Conservation (phyloP, 1,140 invertebrate species). For the Euwallacea fornicatus region DNA sequence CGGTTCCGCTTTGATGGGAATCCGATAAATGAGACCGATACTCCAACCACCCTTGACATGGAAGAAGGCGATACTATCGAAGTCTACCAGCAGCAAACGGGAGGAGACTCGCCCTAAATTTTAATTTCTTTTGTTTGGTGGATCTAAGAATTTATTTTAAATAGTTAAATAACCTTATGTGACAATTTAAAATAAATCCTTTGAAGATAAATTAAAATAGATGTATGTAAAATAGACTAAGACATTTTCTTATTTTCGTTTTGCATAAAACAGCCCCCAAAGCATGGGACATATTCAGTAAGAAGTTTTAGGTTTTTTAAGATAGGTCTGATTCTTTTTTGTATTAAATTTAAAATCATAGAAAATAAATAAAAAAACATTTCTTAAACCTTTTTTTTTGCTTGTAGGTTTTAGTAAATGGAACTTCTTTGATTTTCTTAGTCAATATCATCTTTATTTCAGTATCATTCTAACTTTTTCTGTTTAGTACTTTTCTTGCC, state of each 20-base stretch:
- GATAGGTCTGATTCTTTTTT: conserved; percentile 39
- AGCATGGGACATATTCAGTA: not conserved
- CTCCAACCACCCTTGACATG: conserved; percentile 87
- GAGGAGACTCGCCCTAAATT: conserved; percentile 57
- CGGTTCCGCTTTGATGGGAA: conserved; percentile 93
- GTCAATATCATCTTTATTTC: not conserved
- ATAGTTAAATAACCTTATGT: too few relatives aligned
- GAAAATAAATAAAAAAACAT: conserved; percentile 21
- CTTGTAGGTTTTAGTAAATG: too few relatives aligned
- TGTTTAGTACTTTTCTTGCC: not conserved
- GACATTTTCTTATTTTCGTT: conserved; percentile 32
- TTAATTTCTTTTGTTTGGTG: conserved; percentile 10
- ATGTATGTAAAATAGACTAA: conserved; percentile 44
- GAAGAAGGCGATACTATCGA: conserved; percentile 95
- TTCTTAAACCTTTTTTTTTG: not conserved
- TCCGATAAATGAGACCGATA: conserved; percentile 92
- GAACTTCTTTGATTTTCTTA: not conserved
- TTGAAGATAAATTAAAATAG: conserved; percentile 41
- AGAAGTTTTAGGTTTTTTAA: conserved; percentile 20
- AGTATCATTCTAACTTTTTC: not conserved
- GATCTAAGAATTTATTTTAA: conserved; percentile 16
- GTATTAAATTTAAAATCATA: conserved; percentile 26
- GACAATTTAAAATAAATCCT: not conserved
- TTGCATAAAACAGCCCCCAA: not conserved
- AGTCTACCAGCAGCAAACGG: conserved; percentile 93